phyloP scores from a whole-genome alignment of 2,113 vertebrate genomes.

The Heterocephalus glaber region DNA sequence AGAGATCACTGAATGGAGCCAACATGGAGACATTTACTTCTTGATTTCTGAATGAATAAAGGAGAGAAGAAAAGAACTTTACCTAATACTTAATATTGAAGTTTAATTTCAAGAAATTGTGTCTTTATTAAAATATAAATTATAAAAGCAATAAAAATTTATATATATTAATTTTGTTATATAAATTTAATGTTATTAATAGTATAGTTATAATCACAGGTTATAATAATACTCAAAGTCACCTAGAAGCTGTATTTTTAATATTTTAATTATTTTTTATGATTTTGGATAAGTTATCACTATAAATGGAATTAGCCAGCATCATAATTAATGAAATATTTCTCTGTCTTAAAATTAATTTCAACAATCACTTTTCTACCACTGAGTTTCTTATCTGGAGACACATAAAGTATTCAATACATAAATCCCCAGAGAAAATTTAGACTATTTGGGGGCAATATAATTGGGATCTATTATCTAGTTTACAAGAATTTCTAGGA shows the following conservation, averaged over 20 bases:
- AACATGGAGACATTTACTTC: not conserved
- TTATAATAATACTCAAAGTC: not conserved
- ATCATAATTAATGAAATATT: not conserved
- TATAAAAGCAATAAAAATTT: not conserved
- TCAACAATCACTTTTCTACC: not conserved
- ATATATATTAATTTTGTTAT: not conserved
- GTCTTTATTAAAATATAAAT: conserved; percentile 19
- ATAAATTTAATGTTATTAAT: not conserved
- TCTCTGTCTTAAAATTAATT: not conserved
- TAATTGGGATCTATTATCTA: not conserved
- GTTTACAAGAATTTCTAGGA: not conserved
- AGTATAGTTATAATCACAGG: not conserved
- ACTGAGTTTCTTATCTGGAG: not conserved
- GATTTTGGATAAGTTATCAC: not conserved
- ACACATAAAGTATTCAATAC: not conserved
- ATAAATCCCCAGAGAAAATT: not conserved
- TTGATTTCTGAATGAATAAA: not conserved
- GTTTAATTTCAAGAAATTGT: not conserved
- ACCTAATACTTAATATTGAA: not conserved
- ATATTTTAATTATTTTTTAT: conserved; percentile 19
- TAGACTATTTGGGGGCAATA: not conserved
- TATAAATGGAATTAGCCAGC: not conserved
- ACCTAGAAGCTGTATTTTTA: not conserved
- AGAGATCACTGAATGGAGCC: not conserved
- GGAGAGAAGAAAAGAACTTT: not conserved